Conservation (phyloP, 1,140 invertebrate species). For the Atopsyche davidsoni region DNA sequence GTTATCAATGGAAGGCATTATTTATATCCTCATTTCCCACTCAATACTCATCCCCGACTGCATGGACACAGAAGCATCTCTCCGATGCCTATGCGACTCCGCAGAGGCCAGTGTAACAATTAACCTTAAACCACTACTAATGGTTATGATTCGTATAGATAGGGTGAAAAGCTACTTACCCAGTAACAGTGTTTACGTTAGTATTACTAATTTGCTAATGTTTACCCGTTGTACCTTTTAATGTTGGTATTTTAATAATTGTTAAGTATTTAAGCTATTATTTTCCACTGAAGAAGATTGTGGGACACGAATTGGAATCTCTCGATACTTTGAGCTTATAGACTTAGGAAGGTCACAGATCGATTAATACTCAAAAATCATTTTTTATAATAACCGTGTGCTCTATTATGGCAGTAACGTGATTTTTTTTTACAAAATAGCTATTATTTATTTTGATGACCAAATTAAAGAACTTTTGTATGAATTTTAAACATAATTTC, state of each 20-base stretch:
- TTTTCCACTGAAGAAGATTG: too few relatives aligned
- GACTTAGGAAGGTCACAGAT: too few relatives aligned
- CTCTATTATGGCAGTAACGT: too few relatives aligned
- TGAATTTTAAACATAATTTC: too few relatives aligned
- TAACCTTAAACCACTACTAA: constrained; percentile 12
- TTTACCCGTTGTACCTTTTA: constrained; percentile 25
- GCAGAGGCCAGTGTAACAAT: constrained; percentile 25
- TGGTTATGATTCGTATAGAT: constrained; percentile 10
- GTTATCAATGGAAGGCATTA: constrained; percentile 17
- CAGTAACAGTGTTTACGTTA: constrained; percentile 15
- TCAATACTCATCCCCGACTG: constrained; percentile 23
- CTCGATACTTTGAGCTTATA: too few relatives aligned
- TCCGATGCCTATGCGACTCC: constrained; percentile 3
- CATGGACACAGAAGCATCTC: too few relatives aligned
- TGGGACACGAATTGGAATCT: too few relatives aligned
- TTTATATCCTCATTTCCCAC: constrained; percentile 12
- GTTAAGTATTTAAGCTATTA: constrained; percentile 21
- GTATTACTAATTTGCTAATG: constrained; percentile 26
- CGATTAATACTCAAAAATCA: too few relatives aligned
- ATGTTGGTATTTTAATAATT: constrained; percentile 18
- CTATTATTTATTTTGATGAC: too few relatives aligned
- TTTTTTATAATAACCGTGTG: too few relatives aligned
- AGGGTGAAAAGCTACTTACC: constrained; percentile 16
- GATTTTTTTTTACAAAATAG: too few relatives aligned
- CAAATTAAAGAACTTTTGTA: too few relatives aligned